These are phyloP conservation scores for Dusona sp. DNA, from an alignment of 2,888 invertebrate genomes.

Conservation along the genomic window DNA sequence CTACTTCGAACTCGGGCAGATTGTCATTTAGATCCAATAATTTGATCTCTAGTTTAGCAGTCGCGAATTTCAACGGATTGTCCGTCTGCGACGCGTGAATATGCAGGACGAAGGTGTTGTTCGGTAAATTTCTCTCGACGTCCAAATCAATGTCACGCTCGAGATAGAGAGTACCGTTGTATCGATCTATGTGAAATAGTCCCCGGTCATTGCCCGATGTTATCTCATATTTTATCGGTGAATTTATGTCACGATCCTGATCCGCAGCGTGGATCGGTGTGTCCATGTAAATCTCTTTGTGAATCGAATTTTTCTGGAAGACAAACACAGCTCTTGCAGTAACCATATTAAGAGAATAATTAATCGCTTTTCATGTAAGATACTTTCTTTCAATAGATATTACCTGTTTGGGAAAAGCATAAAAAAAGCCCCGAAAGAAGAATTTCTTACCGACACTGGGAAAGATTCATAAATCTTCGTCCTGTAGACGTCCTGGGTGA, in stretches of 20 bases:
- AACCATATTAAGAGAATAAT: background rate
- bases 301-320: slow-evolving; percentile 89
- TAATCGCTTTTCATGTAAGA: background rate
- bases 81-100: slow-evolving; percentile 93
- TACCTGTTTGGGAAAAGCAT: background rate
- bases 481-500: slow-evolving; percentile 92
- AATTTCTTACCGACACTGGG: slow-evolving; percentile 89
- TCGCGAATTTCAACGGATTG: slow-evolving; percentile 91
- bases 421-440: background rate
- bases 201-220: slow-evolving; percentile 92
- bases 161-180: slow-evolving; percentile 91
- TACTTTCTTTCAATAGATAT: background rate
- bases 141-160: slow-evolving; percentile 94
- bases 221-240: slow-evolving; percentile 91
- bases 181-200: slow-evolving; percentile 90
- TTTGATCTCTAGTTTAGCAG: slow-evolving; percentile 91
- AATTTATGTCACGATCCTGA: slow-evolving; percentile 91
- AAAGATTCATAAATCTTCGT: slow-evolving; percentile 93
- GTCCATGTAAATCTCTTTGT: slow-evolving; percentile 89
- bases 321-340: background rate
- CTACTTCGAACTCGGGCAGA: slow-evolving; percentile 94
- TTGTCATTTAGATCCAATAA: slow-evolving; percentile 93
- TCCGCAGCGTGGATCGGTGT: slow-evolving; percentile 92
- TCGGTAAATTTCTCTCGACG: slow-evolving; percentile 89
- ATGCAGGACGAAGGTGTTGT: slow-evolving; percentile 91